phyloP scores from a whole-genome alignment of 2,888 invertebrate genomes.

The Sarcophaga carnaria region DNA sequence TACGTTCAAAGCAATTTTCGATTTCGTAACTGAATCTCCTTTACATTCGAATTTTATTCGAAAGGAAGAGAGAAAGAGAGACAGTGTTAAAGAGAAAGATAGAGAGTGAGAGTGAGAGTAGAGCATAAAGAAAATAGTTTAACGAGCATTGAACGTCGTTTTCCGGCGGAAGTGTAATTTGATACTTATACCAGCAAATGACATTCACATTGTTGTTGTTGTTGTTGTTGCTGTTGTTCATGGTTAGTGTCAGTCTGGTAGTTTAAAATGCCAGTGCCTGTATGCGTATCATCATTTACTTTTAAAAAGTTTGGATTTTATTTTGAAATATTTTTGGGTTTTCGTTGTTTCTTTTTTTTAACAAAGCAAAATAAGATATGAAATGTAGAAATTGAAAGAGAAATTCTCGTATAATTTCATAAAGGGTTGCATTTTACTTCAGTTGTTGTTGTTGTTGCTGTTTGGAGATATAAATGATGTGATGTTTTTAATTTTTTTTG shows the following conservation, averaged over 20 bases:
- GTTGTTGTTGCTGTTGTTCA: slow-evolving; percentile 72
- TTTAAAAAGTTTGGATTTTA: background rate
- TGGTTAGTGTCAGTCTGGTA: background rate
- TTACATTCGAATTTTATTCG: background rate
- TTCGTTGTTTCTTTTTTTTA: no score
- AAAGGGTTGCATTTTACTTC: no score
- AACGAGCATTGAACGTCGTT: slow-evolving; percentile 71
- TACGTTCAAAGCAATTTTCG: slow-evolving; percentile 46
- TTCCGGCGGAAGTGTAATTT: slow-evolving; percentile 79
- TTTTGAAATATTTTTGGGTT: background rate
- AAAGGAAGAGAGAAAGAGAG: no score
- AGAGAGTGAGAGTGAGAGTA: background rate
- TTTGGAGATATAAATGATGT: no score
- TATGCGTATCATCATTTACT: background rate
- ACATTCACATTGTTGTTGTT: slow-evolving; percentile 64
- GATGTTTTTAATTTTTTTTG: no score
- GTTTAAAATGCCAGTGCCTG: background rate
- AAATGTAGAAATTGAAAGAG: no score
- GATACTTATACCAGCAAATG: slow-evolving; percentile 75
- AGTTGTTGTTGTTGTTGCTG: no score
- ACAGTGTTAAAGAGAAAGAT: background rate
- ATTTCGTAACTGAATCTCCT: slow-evolving; percentile 52
- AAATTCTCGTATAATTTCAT: no score
- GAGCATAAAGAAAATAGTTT: slow-evolving; percentile 60
- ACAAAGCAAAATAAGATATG: no score